These are phyloP conservation scores for Sinohyriopsis cumingii DNA, from an alignment of 2,888 invertebrate genomes.

Conservation along the genomic window DNA sequence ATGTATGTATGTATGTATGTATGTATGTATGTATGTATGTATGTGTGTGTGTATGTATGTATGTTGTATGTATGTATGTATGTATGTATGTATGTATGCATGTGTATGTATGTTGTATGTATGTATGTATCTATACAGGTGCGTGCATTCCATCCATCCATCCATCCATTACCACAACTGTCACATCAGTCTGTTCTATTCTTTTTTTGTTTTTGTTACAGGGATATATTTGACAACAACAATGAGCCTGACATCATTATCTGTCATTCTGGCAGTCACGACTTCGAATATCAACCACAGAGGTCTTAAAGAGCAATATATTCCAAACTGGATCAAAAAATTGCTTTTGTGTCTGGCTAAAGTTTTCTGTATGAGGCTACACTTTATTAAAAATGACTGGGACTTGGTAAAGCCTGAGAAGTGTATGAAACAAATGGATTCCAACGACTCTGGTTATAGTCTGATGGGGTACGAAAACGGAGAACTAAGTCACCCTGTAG, in stretches of 20 bases:
- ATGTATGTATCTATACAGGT: no score
- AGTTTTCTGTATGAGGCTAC: conserved; percentile 48
- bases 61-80: no score
- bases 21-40: no score
- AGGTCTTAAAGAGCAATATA: conserved; percentile 50
- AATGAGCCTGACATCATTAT: conserved; percentile 71
- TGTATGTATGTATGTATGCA: no score
- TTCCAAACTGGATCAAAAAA: conserved; percentile 46
- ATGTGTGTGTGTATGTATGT: no score
- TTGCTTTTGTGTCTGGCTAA: conserved; percentile 40
- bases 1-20: no score
- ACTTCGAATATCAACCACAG: conserved; percentile 71
- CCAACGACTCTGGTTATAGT: conserved; percentile 60
- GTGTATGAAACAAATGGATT: conserved; percentile 45
- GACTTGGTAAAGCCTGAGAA: conserved; percentile 17
- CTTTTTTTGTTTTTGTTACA: conserved; percentile 29
- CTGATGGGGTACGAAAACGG: conserved; percentile 60
- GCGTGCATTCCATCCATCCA: no score
- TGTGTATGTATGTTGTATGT: no score
- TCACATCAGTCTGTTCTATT: background rate
- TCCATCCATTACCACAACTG: no score
- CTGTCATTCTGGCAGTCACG: conserved; percentile 69
- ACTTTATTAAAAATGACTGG: conserved; percentile 24
- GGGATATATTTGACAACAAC: conserved; percentile 71
- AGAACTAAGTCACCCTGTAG: conserved; percentile 22